phyloP scores from a whole-genome alignment of 2,797 vertebrate species.

The Staurois parvus region DNA sequence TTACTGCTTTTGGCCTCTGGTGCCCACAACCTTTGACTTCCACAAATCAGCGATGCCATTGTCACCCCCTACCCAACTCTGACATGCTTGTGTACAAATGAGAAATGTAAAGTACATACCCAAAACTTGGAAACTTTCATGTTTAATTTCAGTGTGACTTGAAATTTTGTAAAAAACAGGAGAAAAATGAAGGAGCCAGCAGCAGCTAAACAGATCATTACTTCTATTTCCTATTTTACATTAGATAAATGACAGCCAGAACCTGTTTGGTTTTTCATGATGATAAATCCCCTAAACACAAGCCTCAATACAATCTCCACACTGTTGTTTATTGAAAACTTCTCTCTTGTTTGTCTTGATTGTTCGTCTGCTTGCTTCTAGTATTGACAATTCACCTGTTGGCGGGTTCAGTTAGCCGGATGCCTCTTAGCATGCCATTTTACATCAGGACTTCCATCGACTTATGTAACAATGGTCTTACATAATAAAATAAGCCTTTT shows the following conservation, averaged over 20 bases:
- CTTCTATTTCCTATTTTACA: neutral
- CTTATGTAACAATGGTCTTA: slow-evolving; percentile 50
- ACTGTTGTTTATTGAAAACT: neutral
- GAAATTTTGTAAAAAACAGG: too few species aligned
- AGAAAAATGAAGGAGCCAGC: neutral
- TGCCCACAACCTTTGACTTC: too few species aligned
- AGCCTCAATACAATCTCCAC: neutral
- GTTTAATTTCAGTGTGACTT: neutral
- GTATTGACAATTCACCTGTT: neutral
- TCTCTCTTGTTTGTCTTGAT: neutral
- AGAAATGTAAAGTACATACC: neutral
- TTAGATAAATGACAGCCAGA: neutral
- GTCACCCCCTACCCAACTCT: neutral
- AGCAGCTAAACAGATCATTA: neutral
- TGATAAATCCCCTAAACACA: neutral
- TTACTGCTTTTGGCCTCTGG: neutral
- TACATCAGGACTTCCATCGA: neutral
- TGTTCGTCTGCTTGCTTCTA: too few species aligned
- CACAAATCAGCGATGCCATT: too few species aligned
- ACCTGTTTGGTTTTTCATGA: neutral
- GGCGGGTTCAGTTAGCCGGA: neutral
- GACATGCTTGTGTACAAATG: neutral
- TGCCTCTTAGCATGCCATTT: neutral
- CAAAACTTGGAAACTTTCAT: neutral
- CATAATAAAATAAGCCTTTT: slow-evolving; percentile 50